Percentiles rank a stretch among this genome's conserved stretches.
Evolutionary conservation across 2,888 invertebrate species (phyloP).

Genomic region (Dendrolimus pini): DNA sequence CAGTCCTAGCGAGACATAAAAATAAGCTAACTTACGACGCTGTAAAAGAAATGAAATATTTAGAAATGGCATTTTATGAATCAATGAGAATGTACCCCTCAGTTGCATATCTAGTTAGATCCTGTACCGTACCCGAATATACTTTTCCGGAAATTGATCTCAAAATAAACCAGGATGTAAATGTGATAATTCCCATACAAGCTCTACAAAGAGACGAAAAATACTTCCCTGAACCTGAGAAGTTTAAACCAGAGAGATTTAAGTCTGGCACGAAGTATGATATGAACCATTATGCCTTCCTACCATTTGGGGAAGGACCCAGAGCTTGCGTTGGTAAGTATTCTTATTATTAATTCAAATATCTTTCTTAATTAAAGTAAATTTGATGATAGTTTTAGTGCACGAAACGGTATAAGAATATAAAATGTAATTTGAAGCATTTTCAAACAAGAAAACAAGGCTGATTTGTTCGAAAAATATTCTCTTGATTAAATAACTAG

Average conservation of each 20-base stretch:
- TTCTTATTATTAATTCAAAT: neutral
- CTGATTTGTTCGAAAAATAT: no score
- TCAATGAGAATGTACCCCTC: slow-evolving; percentile 62
- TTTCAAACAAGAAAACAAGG: no score
- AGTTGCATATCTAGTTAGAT: slow-evolving; percentile 50
- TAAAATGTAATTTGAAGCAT: no score
- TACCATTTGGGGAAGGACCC: slow-evolving; percentile 64
- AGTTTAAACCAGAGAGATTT: slow-evolving; percentile 57
- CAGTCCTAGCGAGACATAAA: slow-evolving; percentile 42
- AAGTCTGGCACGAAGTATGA: slow-evolving; percentile 35
- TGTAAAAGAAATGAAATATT: slow-evolving; percentile 54
- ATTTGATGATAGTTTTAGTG: no score
- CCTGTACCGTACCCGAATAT: slow-evolving; percentile 50
- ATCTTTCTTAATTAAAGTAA: no score
- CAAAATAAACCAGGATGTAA: slow-evolving; percentile 48
- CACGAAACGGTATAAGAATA: no score
- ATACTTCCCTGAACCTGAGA: slow-evolving; percentile 49
- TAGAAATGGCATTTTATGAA: slow-evolving; percentile 59
- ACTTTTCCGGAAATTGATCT: slow-evolving; percentile 53
- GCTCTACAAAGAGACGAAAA: slow-evolving; percentile 55
- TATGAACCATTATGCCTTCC: slow-evolving; percentile 40
- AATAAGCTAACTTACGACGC: slow-evolving; percentile 56
- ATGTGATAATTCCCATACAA: slow-evolving; percentile 52
- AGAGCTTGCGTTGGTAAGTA: slow-evolving; percentile 61
- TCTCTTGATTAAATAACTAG: no score